These are phyloP conservation scores for Muscicapa comitata DNA, from an alignment of 2,797 vertebrate genomes.

Conservation along the genomic window DNA sequence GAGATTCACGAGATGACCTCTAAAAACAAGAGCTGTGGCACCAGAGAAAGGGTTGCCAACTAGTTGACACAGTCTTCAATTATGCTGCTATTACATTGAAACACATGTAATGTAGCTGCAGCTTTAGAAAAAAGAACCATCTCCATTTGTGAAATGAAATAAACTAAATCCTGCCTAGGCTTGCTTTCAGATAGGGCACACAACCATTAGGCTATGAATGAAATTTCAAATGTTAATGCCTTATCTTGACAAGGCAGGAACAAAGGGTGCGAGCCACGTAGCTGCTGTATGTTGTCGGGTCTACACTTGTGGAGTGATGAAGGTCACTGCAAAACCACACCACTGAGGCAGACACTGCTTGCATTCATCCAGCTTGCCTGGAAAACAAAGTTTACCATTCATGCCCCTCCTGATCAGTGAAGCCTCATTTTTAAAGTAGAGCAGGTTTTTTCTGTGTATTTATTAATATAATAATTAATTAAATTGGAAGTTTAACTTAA, in stretches of 20 bases:
- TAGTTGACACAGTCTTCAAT: slow-evolving; percentile 15
- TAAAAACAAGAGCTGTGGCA: slow-evolving; percentile 19
- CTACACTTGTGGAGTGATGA: fast-evolving
- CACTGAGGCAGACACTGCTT: not conserved
- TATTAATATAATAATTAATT: not conserved
- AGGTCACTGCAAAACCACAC: not conserved
- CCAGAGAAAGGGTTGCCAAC: not conserved
- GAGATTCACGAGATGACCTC: not conserved
- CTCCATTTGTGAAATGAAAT: slow-evolving; percentile 27
- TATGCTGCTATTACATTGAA: slow-evolving; percentile 28
- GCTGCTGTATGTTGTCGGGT: not conserved
- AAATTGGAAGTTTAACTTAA: not conserved
- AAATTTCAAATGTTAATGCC: not conserved
- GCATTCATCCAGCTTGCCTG: not conserved
- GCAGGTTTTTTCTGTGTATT: not conserved
- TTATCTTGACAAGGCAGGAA: slow-evolving; percentile 1
- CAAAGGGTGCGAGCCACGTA: not conserved
- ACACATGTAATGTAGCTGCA: not conserved
- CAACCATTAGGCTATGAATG: not conserved
- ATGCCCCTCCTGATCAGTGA: not conserved
- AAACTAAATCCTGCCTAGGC: not conserved
- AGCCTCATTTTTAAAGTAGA: not conserved
- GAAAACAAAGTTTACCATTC: not conserved
- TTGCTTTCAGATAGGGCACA: slow-evolving; percentile 1
- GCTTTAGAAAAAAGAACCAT: not conserved